Base-by-base conservation (phyloP, 1,140 invertebrate genomes). In the Atopsyche davidsoni region DNA sequence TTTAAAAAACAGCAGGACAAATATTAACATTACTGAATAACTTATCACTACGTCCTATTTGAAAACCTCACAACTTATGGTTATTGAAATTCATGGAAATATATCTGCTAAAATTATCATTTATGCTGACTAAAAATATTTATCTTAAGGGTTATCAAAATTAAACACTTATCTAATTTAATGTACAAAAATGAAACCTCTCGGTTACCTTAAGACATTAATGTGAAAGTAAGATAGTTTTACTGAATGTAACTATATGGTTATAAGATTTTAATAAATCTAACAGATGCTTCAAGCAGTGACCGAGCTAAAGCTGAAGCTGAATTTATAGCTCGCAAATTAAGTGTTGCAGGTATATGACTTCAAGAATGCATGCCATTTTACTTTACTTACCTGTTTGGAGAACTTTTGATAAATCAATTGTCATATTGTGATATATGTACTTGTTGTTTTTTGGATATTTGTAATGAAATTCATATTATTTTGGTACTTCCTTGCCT, bases 311-410 rank as follows among this genome's bases (percentile, higher is more conserved):
- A 52, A 52, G 49, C 46, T 16, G 57, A 55, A 42, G 57, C 52
- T 6, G 52, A 55, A 44, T 55, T 38, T 41, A 52, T 55, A 14
- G 50, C 52, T 46, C 46, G 51, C 16, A 55, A 55, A 45, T 48
- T 58, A 18, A 55, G 53, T 42, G 4, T 46, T 9, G 52, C 32
- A 58, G 57, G 57, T 58, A 58, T 38, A 32, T 39, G 25, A 24
- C 2, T 18, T 19, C 42, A 39, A 32, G 22, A 17, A 41, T 13
- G 17, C 39, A 41, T 41, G 13, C 19, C 16, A 13, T 41, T 41
- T 19, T 41, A 41, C 14, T 17, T 21, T 4, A n/a, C 4, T 41
- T 13, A 41, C 16, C 13, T 41, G 19, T n/a, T n/a, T n/a, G n/a
- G n/a, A n/a, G n/a, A n/a, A n/a, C n/a, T n/a, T n/a, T n/a, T n/a